Percentiles rank a stretch among this genome's conserved stretches.
These are phyloP conservation scores for Arctocebus calabarensis DNA, from an alignment of 2,797 vertebrate genomes.

Conservation along the genomic window DNA sequence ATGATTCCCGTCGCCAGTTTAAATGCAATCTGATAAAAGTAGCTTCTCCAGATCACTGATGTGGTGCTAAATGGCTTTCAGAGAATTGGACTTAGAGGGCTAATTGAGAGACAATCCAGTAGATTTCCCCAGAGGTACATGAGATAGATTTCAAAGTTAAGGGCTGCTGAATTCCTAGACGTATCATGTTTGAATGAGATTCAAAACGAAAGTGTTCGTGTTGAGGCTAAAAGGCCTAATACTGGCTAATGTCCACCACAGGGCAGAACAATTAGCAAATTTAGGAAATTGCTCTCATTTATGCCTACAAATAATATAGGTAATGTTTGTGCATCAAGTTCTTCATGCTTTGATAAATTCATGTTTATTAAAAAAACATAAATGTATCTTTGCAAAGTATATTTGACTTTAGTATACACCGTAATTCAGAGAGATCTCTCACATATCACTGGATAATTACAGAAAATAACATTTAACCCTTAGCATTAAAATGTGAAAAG, in stretches of 20 bases:
- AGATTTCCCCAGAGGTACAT: slow-evolving; percentile 55
- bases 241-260: slow-evolving; percentile 21
- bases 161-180: slow-evolving; percentile 61
- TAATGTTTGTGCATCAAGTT: slow-evolving; percentile 6
- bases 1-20: slow-evolving; percentile 1
- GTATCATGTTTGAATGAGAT: slow-evolving; percentile 54
- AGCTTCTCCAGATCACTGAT: slow-evolving; percentile 25
- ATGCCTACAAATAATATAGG: background rate
- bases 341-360: slow-evolving; percentile 17
- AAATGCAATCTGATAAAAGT: slow-evolving; percentile 42
- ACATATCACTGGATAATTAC: background rate
- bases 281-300: background rate
- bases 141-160: slow-evolving; percentile 50
- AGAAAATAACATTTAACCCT: slow-evolving; percentile 25
- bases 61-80: slow-evolving; percentile 64
- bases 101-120: slow-evolving; percentile 60
- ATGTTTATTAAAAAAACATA: slow-evolving; percentile 21
- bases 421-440: background rate
- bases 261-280: slow-evolving; percentile 31
- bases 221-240: slow-evolving; percentile 33
- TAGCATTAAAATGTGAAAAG: slow-evolving; percentile 32
- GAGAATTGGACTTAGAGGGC: slow-evolving; percentile 60
- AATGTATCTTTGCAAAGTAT: background rate
- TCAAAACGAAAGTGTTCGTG: slow-evolving; percentile 56
- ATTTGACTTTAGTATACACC: slow-evolving; percentile 6